These are phyloP conservation scores for Cricetomys ansorgei DNA, from an alignment of 2,113 vertebrate species.

Conservation along the genomic window DNA sequence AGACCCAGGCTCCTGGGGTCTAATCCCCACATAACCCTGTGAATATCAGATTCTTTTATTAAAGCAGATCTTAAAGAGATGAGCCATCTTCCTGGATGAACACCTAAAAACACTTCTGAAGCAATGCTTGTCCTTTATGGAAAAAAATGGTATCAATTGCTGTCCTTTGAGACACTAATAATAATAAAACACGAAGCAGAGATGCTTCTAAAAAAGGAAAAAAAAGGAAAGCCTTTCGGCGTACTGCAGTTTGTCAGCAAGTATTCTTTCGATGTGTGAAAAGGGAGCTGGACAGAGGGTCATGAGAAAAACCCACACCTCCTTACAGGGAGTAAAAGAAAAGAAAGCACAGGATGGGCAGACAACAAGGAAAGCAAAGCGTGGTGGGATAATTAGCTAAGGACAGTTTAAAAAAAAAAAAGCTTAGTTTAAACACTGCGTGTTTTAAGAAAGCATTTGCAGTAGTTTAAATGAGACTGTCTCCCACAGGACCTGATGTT, in stretches of 20 bases:
- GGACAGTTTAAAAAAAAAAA: neutral
- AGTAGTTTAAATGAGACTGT: neutral
- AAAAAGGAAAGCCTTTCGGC: neutral
- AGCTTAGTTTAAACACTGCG: neutral
- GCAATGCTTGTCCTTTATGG: neutral
- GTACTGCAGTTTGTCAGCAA: neutral
- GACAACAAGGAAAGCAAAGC: neutral
- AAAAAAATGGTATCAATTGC: neutral
- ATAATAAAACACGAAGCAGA: neutral
- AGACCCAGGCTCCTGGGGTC: neutral
- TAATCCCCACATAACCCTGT: neutral
- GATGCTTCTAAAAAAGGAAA: neutral
- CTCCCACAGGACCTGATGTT: neutral
- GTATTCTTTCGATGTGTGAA: neutral
- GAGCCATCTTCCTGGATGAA: neutral
- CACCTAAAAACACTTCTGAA: slow-evolving; percentile 26
- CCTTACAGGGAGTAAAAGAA: neutral
- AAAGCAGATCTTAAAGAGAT: slow-evolving; percentile 38
- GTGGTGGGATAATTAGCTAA: neutral
- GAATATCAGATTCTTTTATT: neutral
- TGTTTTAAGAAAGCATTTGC: neutral
- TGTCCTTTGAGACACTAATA: neutral
- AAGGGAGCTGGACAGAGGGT: neutral
- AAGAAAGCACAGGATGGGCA: neutral
- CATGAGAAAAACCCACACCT: neutral